Evolutionary conservation across 35 echinoderm and acorn worm species (phyloP), one percentile per base, ranked within the genome.

Genomic region (Holothuria glaberrima): DNA sequence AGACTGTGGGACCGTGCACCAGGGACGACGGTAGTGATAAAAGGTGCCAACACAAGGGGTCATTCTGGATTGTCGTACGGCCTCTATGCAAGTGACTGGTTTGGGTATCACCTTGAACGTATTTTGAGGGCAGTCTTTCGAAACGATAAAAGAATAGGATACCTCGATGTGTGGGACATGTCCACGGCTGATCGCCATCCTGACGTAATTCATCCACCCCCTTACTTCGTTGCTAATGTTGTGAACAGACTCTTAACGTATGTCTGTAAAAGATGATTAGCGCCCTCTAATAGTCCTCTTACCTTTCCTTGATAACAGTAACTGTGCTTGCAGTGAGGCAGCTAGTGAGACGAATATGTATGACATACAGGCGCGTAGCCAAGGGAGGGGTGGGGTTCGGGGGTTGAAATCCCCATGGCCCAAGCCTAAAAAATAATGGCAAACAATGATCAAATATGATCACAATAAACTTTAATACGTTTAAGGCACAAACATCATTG

Each of bases 71-170:
- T 82, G 19, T 75, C 71, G 44, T 82, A 58, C 27, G 79, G 48
- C 50, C 79, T 82, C 46, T 82, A 82, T 82, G 50, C 48, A n/a
- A 82, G 79, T 60, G 79, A 82, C 48, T 82, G 79, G 79, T 82
- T 28, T 21, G 79, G 48, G 10, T 33, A 58, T 18, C 46, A 82
- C 30, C 79, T 82, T 82, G 79, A 82, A 50, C 22, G 58, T 16
- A 82, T 82, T 13, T 60, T 82, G 12, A 58, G 79, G 3, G 50
- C 6, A 1, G 79, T 28, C 4, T 82, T 82, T 82, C 26, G 22
- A 28, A 57, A 59, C 14, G 79, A 82, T 27, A 6, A 22, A 24
- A 26, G 28, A 10, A 58, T 82, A 26, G 57, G 79, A 24, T 82
- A 82, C 30, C 48, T 82, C 28, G 54, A 82, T 20, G 79, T 60